Base-by-base conservation (phyloP, 1,140 invertebrate species). In the Helicoverpa zea region DNA sequence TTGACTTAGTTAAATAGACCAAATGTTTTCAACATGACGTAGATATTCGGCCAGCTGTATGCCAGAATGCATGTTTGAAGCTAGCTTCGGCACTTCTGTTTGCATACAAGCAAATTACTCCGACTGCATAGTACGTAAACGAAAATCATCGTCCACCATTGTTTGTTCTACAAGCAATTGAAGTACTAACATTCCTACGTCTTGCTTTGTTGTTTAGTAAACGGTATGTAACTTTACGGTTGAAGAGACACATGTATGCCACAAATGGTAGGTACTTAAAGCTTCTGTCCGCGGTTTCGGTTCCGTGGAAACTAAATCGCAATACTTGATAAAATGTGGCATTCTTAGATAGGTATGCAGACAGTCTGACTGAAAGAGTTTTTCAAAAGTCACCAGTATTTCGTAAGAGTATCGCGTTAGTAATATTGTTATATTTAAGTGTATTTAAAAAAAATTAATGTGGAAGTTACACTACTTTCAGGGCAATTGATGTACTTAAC, bases 161-260 rank as follows among this genome's bases (percentile, higher is more conserved):
- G 43, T 66, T 66, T 47, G 43, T 49, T 66, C 35, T 16, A n/a
- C n/a, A 66, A 66, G 16, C 35, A 66, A 66, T 29, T 7, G 35
- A 16, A 43, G 2, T 47, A 43, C 61, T 16, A 64, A 64, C n/a
- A 64, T n/a, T 64, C 35, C 61, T 35, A 35, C 16, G 16, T 18
- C 16, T 58, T n/a, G n/a, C 54, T 58, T 58, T 58, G 54, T 58
- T 58, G 54, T n/a, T 16, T 1, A 3, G 14, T n/a, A 5, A 54
- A 14, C n/a, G n/a, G 54, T 18, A 58, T 18, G 54, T n/a, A 58
- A 58, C 35, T 35, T 35, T 7, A 35, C 35, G 7, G 7, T 35
- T 35, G 3, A 35, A 35, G 35, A 35, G 35, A 35, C 16, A 54
- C 52, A n/a, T 14, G 14, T 59, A 59, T 59, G 18, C 10, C n/a